Conservation (phyloP, 2,797 vertebrate genomes). For the Babyrousa celebensis region DNA sequence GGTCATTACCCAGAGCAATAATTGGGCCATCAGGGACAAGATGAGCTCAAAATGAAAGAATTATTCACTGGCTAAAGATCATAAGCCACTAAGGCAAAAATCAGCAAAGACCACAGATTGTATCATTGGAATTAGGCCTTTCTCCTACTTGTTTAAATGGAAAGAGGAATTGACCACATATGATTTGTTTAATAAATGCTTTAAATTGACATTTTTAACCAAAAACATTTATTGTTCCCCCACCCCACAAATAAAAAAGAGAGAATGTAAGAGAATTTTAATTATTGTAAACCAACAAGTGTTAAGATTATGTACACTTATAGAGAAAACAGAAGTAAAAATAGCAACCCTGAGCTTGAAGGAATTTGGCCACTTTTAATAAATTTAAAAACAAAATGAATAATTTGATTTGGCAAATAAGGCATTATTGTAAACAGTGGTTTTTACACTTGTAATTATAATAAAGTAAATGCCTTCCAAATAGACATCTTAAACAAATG, state of each 20-base stretch:
- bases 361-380: slow-evolving; percentile 14
- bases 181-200: neutral
- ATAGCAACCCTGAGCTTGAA: neutral
- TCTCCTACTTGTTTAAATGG: slow-evolving; percentile 42
- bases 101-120: slow-evolving; percentile 52
- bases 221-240: neutral
- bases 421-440: neutral
- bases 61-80: slow-evolving; percentile 72
- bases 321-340: slow-evolving; percentile 1
- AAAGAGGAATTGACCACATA: neutral
- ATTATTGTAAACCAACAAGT: neutral
- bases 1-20: slow-evolving; percentile 81
- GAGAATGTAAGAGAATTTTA: neutral
- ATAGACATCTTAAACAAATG: neutral
- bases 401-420: neutral
- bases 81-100: slow-evolving; percentile 66
- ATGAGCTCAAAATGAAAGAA: slow-evolving; percentile 81
- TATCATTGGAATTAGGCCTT: neutral
- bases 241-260: neutral
- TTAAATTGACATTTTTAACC: slow-evolving; percentile 43
- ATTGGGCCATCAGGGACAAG: slow-evolving; percentile 77
- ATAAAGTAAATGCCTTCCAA: slow-evolving; percentile 48
- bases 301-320: neutral
- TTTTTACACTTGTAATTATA: slow-evolving; percentile 1
- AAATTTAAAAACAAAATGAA: slow-evolving; percentile 33